Evolutionary conservation across 1,140 invertebrate genomes (phyloP).

Genomic region (Pachypeltis micranthus): DNA sequence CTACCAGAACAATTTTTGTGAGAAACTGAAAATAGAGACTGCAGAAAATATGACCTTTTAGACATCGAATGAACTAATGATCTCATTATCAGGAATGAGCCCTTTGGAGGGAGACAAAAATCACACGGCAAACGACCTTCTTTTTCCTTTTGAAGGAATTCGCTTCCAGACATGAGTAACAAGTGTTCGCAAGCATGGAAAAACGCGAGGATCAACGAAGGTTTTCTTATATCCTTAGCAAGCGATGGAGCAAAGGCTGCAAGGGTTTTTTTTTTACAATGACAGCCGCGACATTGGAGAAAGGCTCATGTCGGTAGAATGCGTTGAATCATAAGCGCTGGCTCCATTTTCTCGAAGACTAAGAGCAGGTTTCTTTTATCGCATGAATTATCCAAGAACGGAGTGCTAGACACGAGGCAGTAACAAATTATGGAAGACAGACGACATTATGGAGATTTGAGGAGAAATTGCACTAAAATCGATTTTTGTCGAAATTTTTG

Average conservation of each 20-base stretch:
- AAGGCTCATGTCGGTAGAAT: slow-evolving; percentile 3
- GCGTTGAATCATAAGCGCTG: slow-evolving; percentile 14
- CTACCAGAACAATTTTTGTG: too few species aligned
- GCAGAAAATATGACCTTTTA: slow-evolving; percentile 45
- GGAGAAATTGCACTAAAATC: too few species aligned
- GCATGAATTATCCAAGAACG: too few species aligned
- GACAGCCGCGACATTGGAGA: slow-evolving; percentile 1
- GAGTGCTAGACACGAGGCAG: too few species aligned
- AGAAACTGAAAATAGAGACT: too few species aligned
- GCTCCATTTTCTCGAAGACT: neutral
- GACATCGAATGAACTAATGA: slow-evolving; percentile 39
- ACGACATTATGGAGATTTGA: too few species aligned
- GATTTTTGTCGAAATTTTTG: too few species aligned
- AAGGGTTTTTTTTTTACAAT: slow-evolving; percentile 1
- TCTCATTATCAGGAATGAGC: slow-evolving; percentile 53
- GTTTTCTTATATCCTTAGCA: slow-evolving; percentile 71
- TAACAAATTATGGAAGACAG: too few species aligned
- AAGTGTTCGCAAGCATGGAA: slow-evolving; percentile 73
- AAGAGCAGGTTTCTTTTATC: too few species aligned
- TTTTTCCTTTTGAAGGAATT: slow-evolving; percentile 51
- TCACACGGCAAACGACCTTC: slow-evolving; percentile 67
- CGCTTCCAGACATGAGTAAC: slow-evolving; percentile 64
- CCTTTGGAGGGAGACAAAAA: slow-evolving; percentile 46
- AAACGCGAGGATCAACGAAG: slow-evolving; percentile 53
- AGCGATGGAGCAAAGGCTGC: slow-evolving; percentile 28